These are phyloP conservation scores for Lipotes vexillifer DNA, from an alignment of 2,113 vertebrate species.

Conservation along the genomic window DNA sequence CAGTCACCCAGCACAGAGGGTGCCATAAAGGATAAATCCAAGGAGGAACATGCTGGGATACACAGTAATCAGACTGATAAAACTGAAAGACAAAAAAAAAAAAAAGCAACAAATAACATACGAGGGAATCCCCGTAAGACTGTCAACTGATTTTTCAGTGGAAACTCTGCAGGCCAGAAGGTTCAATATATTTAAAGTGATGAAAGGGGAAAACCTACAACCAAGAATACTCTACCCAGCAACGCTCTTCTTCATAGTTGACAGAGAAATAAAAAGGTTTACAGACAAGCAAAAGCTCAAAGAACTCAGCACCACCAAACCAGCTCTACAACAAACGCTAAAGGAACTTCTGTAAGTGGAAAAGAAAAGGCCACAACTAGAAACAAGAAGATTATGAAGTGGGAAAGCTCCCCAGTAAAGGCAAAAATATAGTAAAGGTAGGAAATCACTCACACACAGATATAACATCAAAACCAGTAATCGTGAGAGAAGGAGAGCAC, in stretches of 20 bases:
- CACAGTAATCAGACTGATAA: background rate
- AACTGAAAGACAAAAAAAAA: background rate
- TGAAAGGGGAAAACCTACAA: background rate
- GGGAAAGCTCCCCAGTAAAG: background rate
- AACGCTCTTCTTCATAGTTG: background rate
- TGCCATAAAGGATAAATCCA: background rate
- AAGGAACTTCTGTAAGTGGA: background rate
- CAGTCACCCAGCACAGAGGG: background rate
- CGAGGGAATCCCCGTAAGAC: background rate
- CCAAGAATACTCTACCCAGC: background rate
- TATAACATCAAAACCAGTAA: too few species aligned
- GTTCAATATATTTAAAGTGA: background rate
- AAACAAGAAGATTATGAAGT: background rate
- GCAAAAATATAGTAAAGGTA: too few species aligned
- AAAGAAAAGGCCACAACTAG: background rate
- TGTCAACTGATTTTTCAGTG: background rate
- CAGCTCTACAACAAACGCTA: background rate
- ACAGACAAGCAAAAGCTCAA: background rate
- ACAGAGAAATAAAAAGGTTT: background rate
- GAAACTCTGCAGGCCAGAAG: background rate
- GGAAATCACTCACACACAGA: too few species aligned
- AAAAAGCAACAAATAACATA: background rate
- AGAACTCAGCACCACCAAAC: background rate
- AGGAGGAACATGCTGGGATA: background rate
- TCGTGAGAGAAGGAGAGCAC: too few species aligned